Conservation (phyloP, 2,888 invertebrate genomes). For the Scaptomyza parva region DNA sequence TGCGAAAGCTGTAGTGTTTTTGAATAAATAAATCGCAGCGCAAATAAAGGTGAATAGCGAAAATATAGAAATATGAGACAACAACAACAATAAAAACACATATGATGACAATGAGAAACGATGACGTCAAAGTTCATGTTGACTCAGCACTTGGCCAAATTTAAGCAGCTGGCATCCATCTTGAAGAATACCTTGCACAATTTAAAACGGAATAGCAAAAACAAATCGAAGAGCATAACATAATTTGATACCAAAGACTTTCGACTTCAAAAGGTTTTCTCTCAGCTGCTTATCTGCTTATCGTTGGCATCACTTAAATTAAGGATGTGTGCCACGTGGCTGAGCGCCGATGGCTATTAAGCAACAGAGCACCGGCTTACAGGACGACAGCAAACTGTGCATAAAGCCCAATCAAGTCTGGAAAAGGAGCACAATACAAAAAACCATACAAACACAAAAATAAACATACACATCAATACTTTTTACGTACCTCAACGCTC, state of each 20-base stretch:
- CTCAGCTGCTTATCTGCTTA: slow-evolving; percentile 15
- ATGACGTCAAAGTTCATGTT: slow-evolving; percentile 55
- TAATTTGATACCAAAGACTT: slow-evolving; percentile 33
- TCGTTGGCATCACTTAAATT: slow-evolving; percentile 63
- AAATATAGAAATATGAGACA: slow-evolving; percentile 26
- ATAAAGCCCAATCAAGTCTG: slow-evolving; percentile 78
- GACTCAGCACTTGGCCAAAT: slow-evolving; percentile 42
- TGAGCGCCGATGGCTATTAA: slow-evolving; percentile 68
- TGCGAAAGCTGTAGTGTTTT: slow-evolving; percentile 65
- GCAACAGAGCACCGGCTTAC: slow-evolving; percentile 41
- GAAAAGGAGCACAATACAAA: slow-evolving; percentile 49
- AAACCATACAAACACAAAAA: slow-evolving; percentile 12
- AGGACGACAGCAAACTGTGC: slow-evolving; percentile 68
- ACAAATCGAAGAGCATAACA: slow-evolving; percentile 10
- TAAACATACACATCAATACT: slow-evolving; percentile 60
- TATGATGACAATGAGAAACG: slow-evolving; percentile 58
- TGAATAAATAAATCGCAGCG: slow-evolving; percentile 66
- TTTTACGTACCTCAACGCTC: slow-evolving; percentile 65
- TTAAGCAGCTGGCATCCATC: slow-evolving; percentile 19
- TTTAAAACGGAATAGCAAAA: slow-evolving; percentile 1
- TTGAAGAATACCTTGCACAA: slow-evolving; percentile 10
- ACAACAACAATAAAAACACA: slow-evolving; percentile 14
- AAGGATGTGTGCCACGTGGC: slow-evolving; percentile 74
- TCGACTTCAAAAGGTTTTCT: slow-evolving; percentile 39
- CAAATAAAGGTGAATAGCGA: slow-evolving; percentile 68